These are phyloP conservation scores for Andrena minutula DNA, from an alignment of 2,888 invertebrate genomes.

Conservation along the genomic window DNA sequence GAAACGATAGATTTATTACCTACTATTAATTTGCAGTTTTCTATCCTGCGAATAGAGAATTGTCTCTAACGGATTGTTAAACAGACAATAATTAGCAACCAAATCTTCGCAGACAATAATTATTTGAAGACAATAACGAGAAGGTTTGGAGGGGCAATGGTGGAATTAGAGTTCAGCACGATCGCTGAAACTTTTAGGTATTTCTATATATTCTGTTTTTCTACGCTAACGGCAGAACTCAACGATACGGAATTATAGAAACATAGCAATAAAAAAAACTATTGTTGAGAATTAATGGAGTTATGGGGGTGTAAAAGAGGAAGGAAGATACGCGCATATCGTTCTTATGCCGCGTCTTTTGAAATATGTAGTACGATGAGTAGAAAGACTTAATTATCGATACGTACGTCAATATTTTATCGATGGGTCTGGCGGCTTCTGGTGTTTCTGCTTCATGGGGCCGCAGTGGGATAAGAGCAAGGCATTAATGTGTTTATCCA, in stretches of 20 bases:
- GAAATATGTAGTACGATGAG: constrained; percentile 52
- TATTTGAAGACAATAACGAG: constrained; percentile 53
- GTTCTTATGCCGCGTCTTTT: constrained; percentile 37
- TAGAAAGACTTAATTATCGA: constrained; percentile 64
- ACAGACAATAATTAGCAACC: constrained; percentile 53
- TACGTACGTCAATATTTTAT: constrained; percentile 63
- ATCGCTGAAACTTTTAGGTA: constrained; percentile 81
- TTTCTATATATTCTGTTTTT: constrained; percentile 30
- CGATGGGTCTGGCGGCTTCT: constrained; percentile 29
- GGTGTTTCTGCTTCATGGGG: constrained; percentile 15
- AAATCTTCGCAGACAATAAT: constrained; percentile 61
- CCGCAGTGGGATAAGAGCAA: neutral
- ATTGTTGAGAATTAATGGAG: constrained; percentile 34
- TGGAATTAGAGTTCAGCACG: constrained; percentile 60
- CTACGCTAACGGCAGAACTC: constrained; percentile 27
- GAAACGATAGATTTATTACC: neutral
- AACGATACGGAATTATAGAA: constrained; percentile 50
- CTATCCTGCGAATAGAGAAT: neutral
- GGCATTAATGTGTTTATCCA: constrained; percentile 32
- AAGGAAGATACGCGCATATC: constrained; percentile 21
- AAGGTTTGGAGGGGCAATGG: constrained; percentile 32
- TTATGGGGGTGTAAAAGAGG: constrained; percentile 25
- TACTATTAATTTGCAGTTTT: constrained; percentile 2
- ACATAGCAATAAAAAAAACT: constrained; percentile 70
- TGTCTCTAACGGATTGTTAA: constrained; percentile 4